Evolutionary conservation across 2,888 invertebrate species (phyloP), one percentile per base, ranked within the genome.

Genomic region (Scaptomyza tumidula): DNA sequence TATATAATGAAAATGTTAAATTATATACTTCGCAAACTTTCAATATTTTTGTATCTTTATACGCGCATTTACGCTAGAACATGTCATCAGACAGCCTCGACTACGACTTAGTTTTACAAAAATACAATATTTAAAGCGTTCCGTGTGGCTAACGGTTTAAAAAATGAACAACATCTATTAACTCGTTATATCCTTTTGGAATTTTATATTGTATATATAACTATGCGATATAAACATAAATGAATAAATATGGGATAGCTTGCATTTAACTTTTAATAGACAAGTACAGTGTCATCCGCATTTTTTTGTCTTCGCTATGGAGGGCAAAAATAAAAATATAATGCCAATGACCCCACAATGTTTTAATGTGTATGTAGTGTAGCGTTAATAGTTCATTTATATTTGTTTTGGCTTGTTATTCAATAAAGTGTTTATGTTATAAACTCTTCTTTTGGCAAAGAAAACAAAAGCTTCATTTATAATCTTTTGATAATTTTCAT

Each of bases 401-500:
- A 54, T 67, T 50, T 44, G n/a, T 37, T 29, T 65, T 62, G 27
- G 44, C n/a, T 43, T n/a, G 31, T 39, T 69, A 24, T n/a, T 41
- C 9, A 41, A 14, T 16, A 41, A 7, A 16, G 7, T 39, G n/a
- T 14, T 14, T 33, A 10, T 33, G 10, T 35, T 4, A 5, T 1
- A 35, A 13, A 5, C 13, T 35, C 11, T 13, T 13, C 13, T 13
- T 35, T 39, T 7, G 14, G 6, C 13, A n/a, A n/a, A n/a, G 2
- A 6, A 37, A n/a, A 37, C 11, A 14, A 29, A 6, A 14, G 3
- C 29, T 46, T 29, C 6, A 11, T 31, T 48, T 16, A 11, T 9
- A 31, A 50, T 44, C 59, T 53, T 57, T 61, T 55, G 19, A 41
- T 14, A 45, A 27, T 55, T 61, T 57, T 86, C 89, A 75, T 94